Evolutionary conservation across 2,113 vertebrate species (phyloP), one percentile per base, ranked within the genome.

Genomic region (Xiphias gladius): DNA sequence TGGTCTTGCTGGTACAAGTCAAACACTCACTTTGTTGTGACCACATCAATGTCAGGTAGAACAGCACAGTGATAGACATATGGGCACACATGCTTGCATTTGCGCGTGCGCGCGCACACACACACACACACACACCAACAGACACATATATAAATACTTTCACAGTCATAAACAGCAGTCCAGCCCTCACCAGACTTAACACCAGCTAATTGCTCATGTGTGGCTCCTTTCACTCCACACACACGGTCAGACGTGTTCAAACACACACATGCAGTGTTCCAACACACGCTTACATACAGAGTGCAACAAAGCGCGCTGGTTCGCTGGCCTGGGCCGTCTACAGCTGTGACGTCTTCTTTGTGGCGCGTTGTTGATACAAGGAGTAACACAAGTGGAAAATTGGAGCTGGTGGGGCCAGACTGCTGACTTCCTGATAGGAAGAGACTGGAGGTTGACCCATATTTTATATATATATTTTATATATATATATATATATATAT

Each of bases 341-440:
- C 91, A 94, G 89, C 92, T 91, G 93, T 94, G 93, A 94, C 88
- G 93, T 93, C 89, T 90, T 88, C 80, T 91, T 80, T 94, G 92
- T 92, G 93, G 90, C 80, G 68, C 57, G 64, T 75, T 93, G 93
- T 95, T 95, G 92, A 95, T 92, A 92, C 85, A 93, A 94, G 90
- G 87, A 94, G 85, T 85, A 93, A 93, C 90, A 92, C 92, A 94
- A 92, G 91, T 90, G 94, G 92, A 94, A 94, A 92, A 93, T 89
- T 91, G 89, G 77, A 89, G 88, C 82, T 91, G 87, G 79, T 86
- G 89, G 76, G 80, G 85, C 92, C 91, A 94, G 94, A 93, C 93
- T 87, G 78, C 87, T 87, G 78, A 85, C 93, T 93, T 94, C 93
- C 93, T 94, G 91, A 87, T 90, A 88, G 92, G 91, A 92, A 92